Evolutionary conservation across 2,797 vertebrate genomes (phyloP), one percentile per base, ranked within the genome.

Genomic region (Rhinogobio ventralis): DNA sequence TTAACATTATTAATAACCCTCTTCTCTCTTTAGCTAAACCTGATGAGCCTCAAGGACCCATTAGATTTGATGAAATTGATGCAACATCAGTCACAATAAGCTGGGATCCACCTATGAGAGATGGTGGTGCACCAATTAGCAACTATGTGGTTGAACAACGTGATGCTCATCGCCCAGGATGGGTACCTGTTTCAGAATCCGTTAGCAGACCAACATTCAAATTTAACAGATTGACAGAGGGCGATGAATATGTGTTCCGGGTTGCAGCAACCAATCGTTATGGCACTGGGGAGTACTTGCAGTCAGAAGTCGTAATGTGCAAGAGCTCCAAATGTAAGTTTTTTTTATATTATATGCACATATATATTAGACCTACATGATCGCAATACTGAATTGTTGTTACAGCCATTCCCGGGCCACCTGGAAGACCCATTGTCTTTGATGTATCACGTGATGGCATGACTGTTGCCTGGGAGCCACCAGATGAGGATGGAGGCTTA

Each of bases 371-470:
- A 77, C 42, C n/a, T 28, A n/a, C n/a, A 66, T 30, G 0, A 79
- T 42, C 15, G 9, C 42, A 69, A 79, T 80, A 39, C 51, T 36
- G 7, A 33, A 83, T 55, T 86, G n/a, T 86, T 42, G 11, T 81
- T 78, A 86, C 87, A 99, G 98, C 95, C 89, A 95, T 97, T 87
- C 95, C 98, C 84, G 98, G 97, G 91, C 96, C 96, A 91, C 96
- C 98, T 90, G 97, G 97, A 69, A 96, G 98, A 89, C 96, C 97
- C 79, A 95, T 96, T 79, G 90, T 97, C 69, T 98, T 99, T 89
- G 98, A 99, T 90, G 91, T 96, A 69, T 99, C 98, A 86, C 97
- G 98, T 85, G 98, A 99, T 77, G 97, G 98, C 75, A 99, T 99
- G 98, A 99, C 98, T 8, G 93, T 99, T 84, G 98, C 97, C 45